A percentile compares a stretch with the other conserved stretches of the same genome.
Conservation (phyloP, 2,888 invertebrate species). For the Drosophila basisetae region DNA sequence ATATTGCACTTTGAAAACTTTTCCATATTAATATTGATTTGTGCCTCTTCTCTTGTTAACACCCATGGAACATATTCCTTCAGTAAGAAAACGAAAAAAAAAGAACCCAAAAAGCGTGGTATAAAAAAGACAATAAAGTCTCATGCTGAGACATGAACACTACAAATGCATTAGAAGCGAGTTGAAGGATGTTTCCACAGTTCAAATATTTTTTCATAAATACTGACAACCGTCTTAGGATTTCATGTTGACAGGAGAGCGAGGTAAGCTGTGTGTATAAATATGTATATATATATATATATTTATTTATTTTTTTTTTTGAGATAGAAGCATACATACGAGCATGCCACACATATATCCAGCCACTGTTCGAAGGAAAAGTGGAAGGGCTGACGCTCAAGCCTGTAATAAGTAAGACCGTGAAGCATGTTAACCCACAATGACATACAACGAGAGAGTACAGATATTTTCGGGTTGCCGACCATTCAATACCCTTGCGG, state of each 20-base stretch:
- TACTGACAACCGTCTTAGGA: conserved; percentile 59
- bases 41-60: neutral
- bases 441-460: conserved; percentile 35
- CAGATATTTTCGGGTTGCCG: neutral
- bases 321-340: conserved; percentile 26
- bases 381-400: conserved; percentile 8
- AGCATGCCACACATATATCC: conserved; percentile 13
- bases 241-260: conserved; percentile 61
- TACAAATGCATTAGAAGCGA: conserved; percentile 57
- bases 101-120: conserved; percentile 1
- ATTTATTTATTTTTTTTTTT: neutral
- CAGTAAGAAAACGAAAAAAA: neutral
- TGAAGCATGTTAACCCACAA: conserved; percentile 55
- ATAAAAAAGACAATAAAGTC: conserved; percentile 23
- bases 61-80: conserved; percentile 2
- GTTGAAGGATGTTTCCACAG: conserved; percentile 52
- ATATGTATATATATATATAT: conserved; percentile 4
- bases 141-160: conserved; percentile 42
- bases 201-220: conserved; percentile 46
- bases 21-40: neutral
- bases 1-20: neutral
- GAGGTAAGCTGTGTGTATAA: conserved; percentile 53
- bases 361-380: conserved; percentile 8
- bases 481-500: neutral
- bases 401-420: conserved; percentile 54